A percentile compares a stretch with the other conserved stretches of the same genome.
Conservation (phyloP, 2,888 invertebrate species). For the Hemistola chrysoprasaria region DNA sequence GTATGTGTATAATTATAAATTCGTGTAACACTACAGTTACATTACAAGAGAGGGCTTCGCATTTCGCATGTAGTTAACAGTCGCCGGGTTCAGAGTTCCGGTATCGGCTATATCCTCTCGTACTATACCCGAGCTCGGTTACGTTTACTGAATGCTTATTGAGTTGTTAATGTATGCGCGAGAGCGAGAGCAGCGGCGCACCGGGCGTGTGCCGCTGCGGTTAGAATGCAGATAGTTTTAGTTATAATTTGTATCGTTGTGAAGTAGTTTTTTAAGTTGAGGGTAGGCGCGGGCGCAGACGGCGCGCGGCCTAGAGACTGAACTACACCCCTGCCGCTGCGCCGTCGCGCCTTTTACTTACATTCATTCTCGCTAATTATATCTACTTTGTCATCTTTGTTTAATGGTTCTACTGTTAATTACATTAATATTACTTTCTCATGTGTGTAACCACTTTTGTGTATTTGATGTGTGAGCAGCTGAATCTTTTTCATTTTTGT, state of each 20-base stretch:
- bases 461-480: conserved; percentile 68
- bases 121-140: conserved; percentile 6
- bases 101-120: no score
- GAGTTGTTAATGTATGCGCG: conserved; percentile 64
- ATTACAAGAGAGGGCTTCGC: conserved; percentile 8
- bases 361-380: conserved; percentile 65
- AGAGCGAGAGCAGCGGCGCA: no score
- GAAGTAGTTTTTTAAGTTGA: conserved; percentile 76
- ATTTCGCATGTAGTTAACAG: conserved; percentile 12
- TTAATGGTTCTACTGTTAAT: conserved; percentile 72
- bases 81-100: conserved; percentile 46
- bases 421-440: conserved; percentile 62
- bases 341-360: conserved; percentile 61
- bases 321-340: conserved; percentile 71
- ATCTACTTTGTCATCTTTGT: conserved; percentile 66
- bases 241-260: conserved; percentile 78
- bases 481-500: conserved; percentile 56
- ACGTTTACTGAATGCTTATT: conserved; percentile 11
- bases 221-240: conserved; percentile 77
- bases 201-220: conserved; percentile 65
- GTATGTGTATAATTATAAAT: conserved; percentile 26
- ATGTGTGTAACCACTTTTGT: conserved; percentile 72
- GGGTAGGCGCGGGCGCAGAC: conserved; percentile 57
- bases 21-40: conserved; percentile 19
- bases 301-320: conserved; percentile 74